These are phyloP conservation scores for Agriopis leucophaearia DNA, from an alignment of 2,888 invertebrate species.

Conservation along the genomic window DNA sequence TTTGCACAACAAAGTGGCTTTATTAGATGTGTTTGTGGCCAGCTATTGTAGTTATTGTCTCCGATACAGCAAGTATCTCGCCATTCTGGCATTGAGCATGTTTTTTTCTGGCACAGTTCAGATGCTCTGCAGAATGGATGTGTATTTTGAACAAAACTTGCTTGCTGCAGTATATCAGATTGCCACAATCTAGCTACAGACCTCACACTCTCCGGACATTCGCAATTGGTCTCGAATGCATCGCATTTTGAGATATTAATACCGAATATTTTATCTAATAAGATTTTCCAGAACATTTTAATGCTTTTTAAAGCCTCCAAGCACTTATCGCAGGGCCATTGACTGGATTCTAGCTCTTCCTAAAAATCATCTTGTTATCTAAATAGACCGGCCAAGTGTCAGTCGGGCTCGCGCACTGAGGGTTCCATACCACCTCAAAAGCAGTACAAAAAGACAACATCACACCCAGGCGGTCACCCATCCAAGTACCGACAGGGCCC, in stretches of 20 bases:
- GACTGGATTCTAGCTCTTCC: constrained; percentile 78
- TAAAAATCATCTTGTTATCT: constrained; percentile 45
- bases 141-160: constrained; percentile 62
- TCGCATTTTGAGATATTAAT: constrained; percentile 59
- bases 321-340: constrained; percentile 80
- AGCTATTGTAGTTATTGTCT: constrained; percentile 7
- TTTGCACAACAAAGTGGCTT: constrained; percentile 28
- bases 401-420: too few relatives aligned
- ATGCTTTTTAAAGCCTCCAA: constrained; percentile 76
- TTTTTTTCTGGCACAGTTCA: constrained; percentile 9
- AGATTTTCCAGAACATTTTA: constrained; percentile 79
- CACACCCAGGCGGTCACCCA: too few relatives aligned
- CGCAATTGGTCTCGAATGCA: constrained; percentile 43
- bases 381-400: too few relatives aligned
- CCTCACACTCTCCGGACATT: constrained; percentile 55
- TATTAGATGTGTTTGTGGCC: neutral
- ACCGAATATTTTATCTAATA: constrained; percentile 72
- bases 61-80: constrained; percentile 2
- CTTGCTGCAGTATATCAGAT: constrained; percentile 68
- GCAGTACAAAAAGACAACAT: too few relatives aligned
- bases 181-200: constrained; percentile 70
- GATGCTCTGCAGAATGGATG: constrained; percentile 46
- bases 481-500: too few relatives aligned
- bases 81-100: constrained; percentile 7
- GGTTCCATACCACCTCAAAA: too few relatives aligned